Evolutionary conservation across 2,113 vertebrate species (phyloP).

Genomic region (Setophaga kirtlandii): DNA sequence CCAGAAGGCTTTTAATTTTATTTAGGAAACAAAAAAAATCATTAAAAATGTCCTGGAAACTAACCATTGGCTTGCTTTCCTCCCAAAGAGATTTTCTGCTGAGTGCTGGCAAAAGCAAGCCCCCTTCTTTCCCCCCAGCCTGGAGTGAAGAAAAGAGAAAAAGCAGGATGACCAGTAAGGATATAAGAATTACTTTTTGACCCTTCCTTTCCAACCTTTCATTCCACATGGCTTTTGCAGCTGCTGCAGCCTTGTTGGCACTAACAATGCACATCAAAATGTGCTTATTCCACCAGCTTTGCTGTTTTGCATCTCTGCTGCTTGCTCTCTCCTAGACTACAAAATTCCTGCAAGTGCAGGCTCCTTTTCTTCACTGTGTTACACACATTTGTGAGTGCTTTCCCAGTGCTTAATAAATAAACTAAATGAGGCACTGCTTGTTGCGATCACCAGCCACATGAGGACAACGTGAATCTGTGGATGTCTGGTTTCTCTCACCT

Average conservation of each 20-base stretch:
- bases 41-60: background rate
- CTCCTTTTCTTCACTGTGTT: background rate
- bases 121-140: background rate
- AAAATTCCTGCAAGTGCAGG: background rate
- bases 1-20: background rate
- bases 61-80: background rate
- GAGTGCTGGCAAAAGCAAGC: background rate
- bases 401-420: background rate
- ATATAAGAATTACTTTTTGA: background rate
- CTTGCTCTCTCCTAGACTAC: background rate
- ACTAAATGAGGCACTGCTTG: background rate
- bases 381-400: background rate
- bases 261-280: rapidly evolving
- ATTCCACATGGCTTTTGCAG: background rate
- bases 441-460: background rate
- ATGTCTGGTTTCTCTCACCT: background rate
- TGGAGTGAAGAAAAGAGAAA: background rate
- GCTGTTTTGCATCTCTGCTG: background rate
- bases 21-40: background rate
- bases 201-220: background rate
- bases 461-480: background rate
- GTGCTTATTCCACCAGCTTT: background rate
- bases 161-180: background rate
- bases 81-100: background rate
- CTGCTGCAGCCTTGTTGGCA: background rate